phyloP scores from a whole-genome alignment of 2,113 vertebrate genomes.

The Oxyura jamaicensis region DNA sequence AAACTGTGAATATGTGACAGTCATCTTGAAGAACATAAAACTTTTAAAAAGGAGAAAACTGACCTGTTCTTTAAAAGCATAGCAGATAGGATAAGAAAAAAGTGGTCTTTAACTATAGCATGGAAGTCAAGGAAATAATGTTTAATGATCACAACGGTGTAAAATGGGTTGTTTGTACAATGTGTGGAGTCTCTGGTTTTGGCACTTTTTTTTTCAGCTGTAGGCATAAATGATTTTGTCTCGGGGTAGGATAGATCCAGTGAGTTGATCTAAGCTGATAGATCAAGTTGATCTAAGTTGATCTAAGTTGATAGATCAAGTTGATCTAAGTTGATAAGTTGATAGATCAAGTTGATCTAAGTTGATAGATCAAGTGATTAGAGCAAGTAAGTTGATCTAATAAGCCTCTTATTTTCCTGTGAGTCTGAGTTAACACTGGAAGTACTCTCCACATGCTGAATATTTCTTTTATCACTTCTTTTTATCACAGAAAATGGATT shows the following conservation, averaged over 20 bases:
- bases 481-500: conserved; percentile 87
- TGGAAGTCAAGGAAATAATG: not conserved
- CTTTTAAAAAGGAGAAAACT: not conserved
- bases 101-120: not conserved
- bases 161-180: not conserved
- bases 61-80: not conserved
- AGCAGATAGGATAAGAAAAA: not conserved
- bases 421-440: not conserved
- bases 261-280: too few relatives aligned
- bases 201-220: not conserved
- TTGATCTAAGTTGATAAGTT: too few relatives aligned
- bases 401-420: not conserved
- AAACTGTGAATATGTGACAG: not conserved
- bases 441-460: not conserved
- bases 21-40: not conserved
- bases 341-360: too few relatives aligned
- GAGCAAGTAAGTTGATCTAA: too few relatives aligned
- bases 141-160: not conserved
- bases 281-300: too few relatives aligned
- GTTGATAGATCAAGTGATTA: too few relatives aligned
- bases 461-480: not conserved
- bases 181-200: not conserved
- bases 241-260: not conserved
- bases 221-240: not conserved
- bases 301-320: too few relatives aligned